Evolutionary conservation across 92 coral and sea anemone genomes (phyloP), one percentile per base, ranked within the genome.

Genomic region (Epizoanthus ramosus): DNA sequence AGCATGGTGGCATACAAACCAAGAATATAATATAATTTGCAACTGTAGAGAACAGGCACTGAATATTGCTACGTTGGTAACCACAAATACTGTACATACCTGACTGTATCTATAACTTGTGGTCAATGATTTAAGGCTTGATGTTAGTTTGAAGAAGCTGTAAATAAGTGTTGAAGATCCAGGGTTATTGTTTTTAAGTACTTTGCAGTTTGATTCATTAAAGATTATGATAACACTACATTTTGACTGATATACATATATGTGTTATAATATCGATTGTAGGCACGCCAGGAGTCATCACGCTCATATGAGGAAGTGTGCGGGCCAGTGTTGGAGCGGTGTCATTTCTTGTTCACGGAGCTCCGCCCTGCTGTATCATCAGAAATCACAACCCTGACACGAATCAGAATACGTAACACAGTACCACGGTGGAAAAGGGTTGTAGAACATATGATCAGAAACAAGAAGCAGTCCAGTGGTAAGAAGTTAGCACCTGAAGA

Each of bases 251-350:
- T 60, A 37, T 21, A 33, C 64, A 52, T 33, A 7, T 39, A 15
- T 3, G 43, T 37, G 3, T 6, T 37, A 6, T 37, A 24, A 28
- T 53, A 22, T 66, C 4, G 17, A 19, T 58, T 52, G 14, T 19
- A 96, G 99, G 96, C 99, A 23, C 98, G 93, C 39, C 99, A 96
- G 79, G 99, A 96, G 74, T 96, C 99, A 1, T 96, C 94, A 3
- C 96, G 99, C 9, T 96, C 99, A 0, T 96, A 96, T 77, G 99
- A 96, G 71, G 99, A 96, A 59, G 99, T 96, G 21, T 96, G 99
- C 79, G 90, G 87, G 43, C 99, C 99, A 31, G 99, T 94, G 21
- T 74, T 96, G 54, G 97, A 96, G 80, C 91, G 98, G 59, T 96
- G 99, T 76, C 92, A 86, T 58, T 96, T 96, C 76, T 88, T 96